phyloP scores from a whole-genome alignment of 2,113 vertebrate genomes.

The Ptilonorhynchus violaceus region DNA sequence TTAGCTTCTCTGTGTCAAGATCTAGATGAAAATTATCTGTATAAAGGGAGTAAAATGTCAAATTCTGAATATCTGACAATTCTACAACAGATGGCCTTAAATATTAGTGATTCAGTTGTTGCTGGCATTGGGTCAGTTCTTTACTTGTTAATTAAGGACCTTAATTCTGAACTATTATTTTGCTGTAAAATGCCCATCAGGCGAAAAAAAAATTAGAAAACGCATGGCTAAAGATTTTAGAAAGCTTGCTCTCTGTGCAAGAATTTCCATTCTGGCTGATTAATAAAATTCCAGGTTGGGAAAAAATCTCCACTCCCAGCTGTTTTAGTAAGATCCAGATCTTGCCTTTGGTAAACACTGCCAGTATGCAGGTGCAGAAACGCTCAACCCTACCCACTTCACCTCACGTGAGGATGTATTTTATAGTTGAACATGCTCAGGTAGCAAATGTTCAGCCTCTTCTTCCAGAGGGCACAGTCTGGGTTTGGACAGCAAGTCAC shows the following conservation, averaged over 20 bases:
- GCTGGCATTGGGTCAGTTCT: conserved; percentile 47
- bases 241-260: background rate
- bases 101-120: conserved; percentile 41
- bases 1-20: background rate
- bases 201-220: background rate
- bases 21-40: background rate
- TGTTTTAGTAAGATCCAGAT: background rate
- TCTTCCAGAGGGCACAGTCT: background rate
- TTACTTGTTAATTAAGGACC: conserved; percentile 32
- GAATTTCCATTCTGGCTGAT: background rate
- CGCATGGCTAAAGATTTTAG: background rate
- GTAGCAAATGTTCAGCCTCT: background rate
- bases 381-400: background rate
- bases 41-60: conserved; percentile 28
- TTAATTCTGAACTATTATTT: conserved; percentile 47
- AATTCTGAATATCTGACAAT: conserved; percentile 25
- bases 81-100: conserved; percentile 48
- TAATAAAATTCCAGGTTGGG: background rate
- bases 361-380: background rate
- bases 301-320: background rate
- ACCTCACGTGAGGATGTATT: background rate
- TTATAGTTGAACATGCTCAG: background rate
- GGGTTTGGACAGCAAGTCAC: background rate
- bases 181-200: background rate
- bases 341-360: background rate